Evolutionary conservation across 2,797 vertebrate species (phyloP), one percentile per base, ranked within the genome.

Genomic region (Alcedo atthis): DNA sequence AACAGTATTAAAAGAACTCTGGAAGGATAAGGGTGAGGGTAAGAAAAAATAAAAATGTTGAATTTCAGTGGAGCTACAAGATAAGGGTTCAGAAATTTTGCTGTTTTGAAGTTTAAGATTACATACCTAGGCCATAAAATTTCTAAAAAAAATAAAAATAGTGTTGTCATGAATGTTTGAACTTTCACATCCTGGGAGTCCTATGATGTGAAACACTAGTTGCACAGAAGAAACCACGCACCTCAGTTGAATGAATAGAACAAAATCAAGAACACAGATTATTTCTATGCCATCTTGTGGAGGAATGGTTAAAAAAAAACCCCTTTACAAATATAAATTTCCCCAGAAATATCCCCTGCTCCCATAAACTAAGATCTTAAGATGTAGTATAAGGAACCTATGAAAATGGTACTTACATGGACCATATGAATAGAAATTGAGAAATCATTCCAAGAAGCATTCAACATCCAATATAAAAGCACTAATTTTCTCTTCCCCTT

Each of bases 1-100:
- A 61, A 22, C 2, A 61, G 4, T 20, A 28, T 8, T 42, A 22
- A 74, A 58, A 32, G 4, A 59, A 48, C 9, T 16, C 30, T 24
- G 12, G 7, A 15, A 48, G 24, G 6, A 33, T 2, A 55, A 9
- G 1, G 2, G 4, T 0, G 26, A 30, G 5, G 1, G 6, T 15
- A 33, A 35, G 28, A 53, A 35, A 17, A 24, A 33, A 32, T 13
- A n/a, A 59, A 73, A 70, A 19, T 0, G 17, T 35, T 71, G 76
- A n/a, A 26, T 6, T 14, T 77, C 45, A 77, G 26, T 30, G 10
- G 85, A 82, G 9, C 12, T 42, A 26, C 28, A 71, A 70, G 8
- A 8, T 12, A 43, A 37, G 5, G 8, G 40, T 84, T 76, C 46
- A 51, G 13, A 75, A 71, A 10, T 12, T 10, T 3, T 18, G 12